These are phyloP conservation scores for Anabacerthia variegaticeps DNA, from an alignment of 2,797 vertebrate genomes.

Conservation along the genomic window DNA sequence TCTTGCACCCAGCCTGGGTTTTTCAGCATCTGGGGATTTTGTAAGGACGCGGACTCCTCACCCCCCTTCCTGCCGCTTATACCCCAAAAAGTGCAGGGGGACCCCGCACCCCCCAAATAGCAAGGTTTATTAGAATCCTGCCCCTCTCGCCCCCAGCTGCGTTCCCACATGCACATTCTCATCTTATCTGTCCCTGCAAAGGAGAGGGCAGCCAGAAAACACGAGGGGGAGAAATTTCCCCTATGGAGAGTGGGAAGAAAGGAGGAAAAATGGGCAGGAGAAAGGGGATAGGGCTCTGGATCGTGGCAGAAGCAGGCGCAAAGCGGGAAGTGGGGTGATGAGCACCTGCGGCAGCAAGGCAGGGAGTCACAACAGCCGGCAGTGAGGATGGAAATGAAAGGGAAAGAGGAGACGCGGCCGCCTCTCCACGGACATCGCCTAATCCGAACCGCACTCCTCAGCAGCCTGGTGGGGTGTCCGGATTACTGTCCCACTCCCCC, in stretches of 20 bases:
- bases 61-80: no score
- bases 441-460: background rate
- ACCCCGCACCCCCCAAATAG: rapidly evolving
- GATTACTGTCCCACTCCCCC: background rate
- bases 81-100: rapidly evolving
- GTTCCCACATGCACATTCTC: background rate
- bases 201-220: background rate
- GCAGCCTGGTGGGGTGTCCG: background rate
- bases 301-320: rapidly evolving
- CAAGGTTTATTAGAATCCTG: background rate
- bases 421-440: background rate
- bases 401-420: rapidly evolving
- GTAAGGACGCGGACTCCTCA: rapidly evolving
- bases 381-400: background rate
- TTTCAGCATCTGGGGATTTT: background rate
- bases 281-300: rapidly evolving
- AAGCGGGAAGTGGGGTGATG: background rate
- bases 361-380: background rate
- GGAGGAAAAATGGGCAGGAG: background rate
- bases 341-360: background rate
- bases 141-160: background rate
- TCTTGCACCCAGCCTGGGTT: rapidly evolving
- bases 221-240: background rate
- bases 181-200: background rate
- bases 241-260: rapidly evolving